These are phyloP conservation scores for Lasius fuliginosus DNA, from an alignment of 2,888 invertebrate species.

Conservation along the genomic window DNA sequence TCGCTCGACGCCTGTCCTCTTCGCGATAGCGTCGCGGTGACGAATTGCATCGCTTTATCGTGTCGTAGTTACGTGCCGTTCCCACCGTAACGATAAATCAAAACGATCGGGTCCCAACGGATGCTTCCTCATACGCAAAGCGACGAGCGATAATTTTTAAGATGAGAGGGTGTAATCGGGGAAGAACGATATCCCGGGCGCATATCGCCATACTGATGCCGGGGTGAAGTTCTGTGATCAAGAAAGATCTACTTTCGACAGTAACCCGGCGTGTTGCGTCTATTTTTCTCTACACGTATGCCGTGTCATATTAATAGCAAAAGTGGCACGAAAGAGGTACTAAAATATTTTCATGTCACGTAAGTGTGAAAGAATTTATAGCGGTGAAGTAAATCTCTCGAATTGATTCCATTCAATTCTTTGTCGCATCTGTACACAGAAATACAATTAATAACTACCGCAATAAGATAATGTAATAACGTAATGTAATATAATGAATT, in stretches of 20 bases:
- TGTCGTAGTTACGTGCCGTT: constrained; percentile 39
- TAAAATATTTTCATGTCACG: constrained; percentile 19
- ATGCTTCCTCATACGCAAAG: constrained; percentile 46
- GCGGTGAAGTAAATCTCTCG: constrained; percentile 4
- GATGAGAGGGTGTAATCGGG: constrained; percentile 52
- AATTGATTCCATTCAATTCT: background rate
- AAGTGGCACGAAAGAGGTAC: background rate
- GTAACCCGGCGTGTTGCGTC: constrained; percentile 17
- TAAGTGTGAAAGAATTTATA: background rate
- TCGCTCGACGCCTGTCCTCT: constrained; percentile 48
- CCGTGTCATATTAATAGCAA: background rate
- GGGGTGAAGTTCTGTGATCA: constrained; percentile 1
- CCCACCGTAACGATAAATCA: constrained; percentile 66
- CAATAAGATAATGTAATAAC: background rate
- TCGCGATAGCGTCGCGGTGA: constrained; percentile 61
- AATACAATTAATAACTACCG: background rate
- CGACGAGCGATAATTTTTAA: constrained; percentile 55
- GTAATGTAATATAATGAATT: background rate
- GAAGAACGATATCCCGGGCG: constrained; percentile 38
- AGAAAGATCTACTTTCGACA: constrained; percentile 45
- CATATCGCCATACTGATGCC: background rate
- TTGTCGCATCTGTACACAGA: background rate
- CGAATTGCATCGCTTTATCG: constrained; percentile 67
- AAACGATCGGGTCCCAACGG: constrained; percentile 53
- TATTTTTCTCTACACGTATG: constrained; percentile 37